Conservation (phyloP, 1,140 invertebrate species). For the Cyclargus thomasi region DNA sequence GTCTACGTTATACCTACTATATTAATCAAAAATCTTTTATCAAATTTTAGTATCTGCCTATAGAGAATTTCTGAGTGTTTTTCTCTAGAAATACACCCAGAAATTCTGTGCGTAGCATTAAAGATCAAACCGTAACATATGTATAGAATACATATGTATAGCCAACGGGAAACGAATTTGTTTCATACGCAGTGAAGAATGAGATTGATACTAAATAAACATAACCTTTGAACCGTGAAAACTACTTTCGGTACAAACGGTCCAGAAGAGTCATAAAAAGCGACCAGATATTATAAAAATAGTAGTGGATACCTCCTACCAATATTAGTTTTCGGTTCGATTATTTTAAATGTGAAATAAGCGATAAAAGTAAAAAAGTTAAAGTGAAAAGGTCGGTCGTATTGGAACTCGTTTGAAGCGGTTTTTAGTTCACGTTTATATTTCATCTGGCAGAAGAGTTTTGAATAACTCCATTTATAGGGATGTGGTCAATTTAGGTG, state of each 20-base stretch:
- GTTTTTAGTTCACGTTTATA: conserved; percentile 12
- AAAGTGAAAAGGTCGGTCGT: background rate
- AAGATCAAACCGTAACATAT: too few relatives aligned
- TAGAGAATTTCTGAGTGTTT: too few relatives aligned
- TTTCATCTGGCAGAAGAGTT: conserved; percentile 9
- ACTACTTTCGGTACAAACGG: background rate
- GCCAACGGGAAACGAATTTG: background rate
- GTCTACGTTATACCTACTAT: too few relatives aligned
- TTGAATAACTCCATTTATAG: conserved; percentile 7
- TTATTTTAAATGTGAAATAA: conserved; percentile 14
- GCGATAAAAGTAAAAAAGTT: conserved; percentile 11
- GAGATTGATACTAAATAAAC: background rate
- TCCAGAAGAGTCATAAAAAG: background rate
- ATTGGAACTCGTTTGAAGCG: conserved; percentile 12
- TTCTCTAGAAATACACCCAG: too few relatives aligned
- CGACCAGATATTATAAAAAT: background rate
- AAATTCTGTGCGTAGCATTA: too few relatives aligned
- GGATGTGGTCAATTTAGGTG: background rate
- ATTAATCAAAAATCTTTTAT: too few relatives aligned
- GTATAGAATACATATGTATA: too few relatives aligned
- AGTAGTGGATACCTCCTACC: background rate
- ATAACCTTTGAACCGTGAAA: background rate
- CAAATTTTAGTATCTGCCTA: too few relatives aligned
- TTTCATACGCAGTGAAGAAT: background rate
- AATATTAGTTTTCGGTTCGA: conserved; percentile 9